phyloP scores from a whole-genome alignment of 1,140 invertebrate genomes.

The Maniola jurtina region DNA sequence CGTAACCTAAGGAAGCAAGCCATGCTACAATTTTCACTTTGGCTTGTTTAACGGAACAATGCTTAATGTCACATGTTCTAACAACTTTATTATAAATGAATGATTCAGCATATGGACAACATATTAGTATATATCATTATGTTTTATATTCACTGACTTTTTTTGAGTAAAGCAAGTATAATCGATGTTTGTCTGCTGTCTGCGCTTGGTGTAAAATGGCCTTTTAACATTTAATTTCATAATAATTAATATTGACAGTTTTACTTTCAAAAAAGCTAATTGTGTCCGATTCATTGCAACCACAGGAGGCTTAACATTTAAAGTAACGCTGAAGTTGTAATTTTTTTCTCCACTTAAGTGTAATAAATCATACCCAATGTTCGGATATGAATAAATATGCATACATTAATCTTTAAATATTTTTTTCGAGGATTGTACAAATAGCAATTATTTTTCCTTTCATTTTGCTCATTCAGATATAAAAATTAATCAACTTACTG shows the following conservation, averaged over 20 bases:
- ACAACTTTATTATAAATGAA: no score
- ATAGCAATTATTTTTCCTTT: conserved; percentile 11
- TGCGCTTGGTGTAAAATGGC: neutral
- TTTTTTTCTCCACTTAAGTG: neutral
- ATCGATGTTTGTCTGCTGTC: no score
- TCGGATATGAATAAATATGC: conserved; percentile 7
- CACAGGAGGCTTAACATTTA: conserved; percentile 6
- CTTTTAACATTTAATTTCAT: conserved; percentile 8
- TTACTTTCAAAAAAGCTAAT: conserved; percentile 2
- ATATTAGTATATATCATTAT: no score
- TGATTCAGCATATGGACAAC: no score
- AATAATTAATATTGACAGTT: conserved; percentile 11
- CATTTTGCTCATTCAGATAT: neutral
- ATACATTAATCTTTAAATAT: conserved; percentile 13
- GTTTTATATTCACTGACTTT: no score
- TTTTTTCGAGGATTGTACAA: conserved; percentile 9
- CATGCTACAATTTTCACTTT: no score
- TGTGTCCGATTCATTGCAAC: neutral
- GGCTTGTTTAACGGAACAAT: no score
- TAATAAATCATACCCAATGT: conserved; percentile 5
- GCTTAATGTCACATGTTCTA: no score
- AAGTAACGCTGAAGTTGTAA: conserved; percentile 3
- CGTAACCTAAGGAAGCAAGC: no score
- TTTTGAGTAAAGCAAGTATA: no score
- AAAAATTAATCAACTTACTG: neutral